A percentile compares a stretch with the other conserved stretches of the same genome.
Conservation (phyloP, 1,140 invertebrate genomes). For the Drosophila leontia region DNA sequence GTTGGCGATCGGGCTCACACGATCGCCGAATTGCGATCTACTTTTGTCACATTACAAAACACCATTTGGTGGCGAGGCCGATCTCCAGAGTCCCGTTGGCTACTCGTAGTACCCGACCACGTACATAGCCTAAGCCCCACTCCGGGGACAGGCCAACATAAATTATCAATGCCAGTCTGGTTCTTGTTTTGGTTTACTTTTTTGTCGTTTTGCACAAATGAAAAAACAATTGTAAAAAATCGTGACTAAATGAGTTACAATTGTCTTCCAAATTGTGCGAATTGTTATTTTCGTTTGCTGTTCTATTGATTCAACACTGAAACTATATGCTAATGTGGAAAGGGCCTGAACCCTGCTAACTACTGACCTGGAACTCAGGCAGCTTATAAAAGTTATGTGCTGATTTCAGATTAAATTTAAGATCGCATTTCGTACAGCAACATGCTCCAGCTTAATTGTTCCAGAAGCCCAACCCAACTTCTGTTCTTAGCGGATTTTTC, state of each 20-base stretch:
- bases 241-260: conserved; percentile 74
- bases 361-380: not conserved
- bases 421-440: not conserved
- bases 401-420: conserved; percentile 1
- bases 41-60: conserved; percentile 63
- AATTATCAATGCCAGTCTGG: conserved; percentile 57
- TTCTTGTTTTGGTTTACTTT: conserved; percentile 33
- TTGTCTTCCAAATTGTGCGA: conserved; percentile 68
- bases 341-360: conserved; percentile 4
- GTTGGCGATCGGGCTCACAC: conserved; percentile 50
- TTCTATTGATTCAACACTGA: conserved; percentile 2
- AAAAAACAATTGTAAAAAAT: conserved; percentile 41
- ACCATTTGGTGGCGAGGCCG: conserved; percentile 11
- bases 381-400: not conserved
- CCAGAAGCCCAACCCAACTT: conserved; percentile 20
- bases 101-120: conserved; percentile 49
- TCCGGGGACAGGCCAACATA: conserved; percentile 32
- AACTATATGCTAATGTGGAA: conserved; percentile 11
- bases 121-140: conserved; percentile 41
- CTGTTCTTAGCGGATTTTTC: conserved; percentile 30
- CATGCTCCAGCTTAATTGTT: conserved; percentile 6
- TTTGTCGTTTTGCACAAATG: conserved; percentile 21
- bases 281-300: conserved; percentile 30
- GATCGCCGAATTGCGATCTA: conserved; percentile 63
- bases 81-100: conserved; percentile 30